phyloP scores from a whole-genome alignment of 1,140 invertebrate genomes.

The Cherax destructor region DNA sequence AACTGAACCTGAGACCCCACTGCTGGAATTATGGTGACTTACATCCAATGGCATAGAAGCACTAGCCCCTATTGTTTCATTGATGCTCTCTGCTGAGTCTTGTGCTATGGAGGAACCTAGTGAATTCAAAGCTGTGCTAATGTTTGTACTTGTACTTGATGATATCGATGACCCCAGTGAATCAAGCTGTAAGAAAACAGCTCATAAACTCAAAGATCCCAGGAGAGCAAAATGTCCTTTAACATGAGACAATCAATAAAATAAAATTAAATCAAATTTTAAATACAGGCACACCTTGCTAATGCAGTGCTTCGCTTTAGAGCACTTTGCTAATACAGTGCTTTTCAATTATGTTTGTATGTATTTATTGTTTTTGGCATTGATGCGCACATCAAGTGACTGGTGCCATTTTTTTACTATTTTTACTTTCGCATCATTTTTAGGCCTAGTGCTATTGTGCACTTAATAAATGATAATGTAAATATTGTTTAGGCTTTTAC shows the following conservation, averaged over 20 bases:
- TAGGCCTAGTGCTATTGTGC: too few relatives aligned
- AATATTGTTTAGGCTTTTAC: too few relatives aligned
- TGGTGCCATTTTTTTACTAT: too few relatives aligned
- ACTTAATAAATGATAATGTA: too few relatives aligned
- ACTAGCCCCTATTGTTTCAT: background rate
- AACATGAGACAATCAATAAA: background rate
- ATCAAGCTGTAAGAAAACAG: conserved; percentile 20
- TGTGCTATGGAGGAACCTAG: background rate
- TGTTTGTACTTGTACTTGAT: background rate
- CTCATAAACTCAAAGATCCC: background rate
- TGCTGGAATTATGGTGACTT: background rate
- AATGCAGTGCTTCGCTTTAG: background rate
- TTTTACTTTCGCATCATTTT: too few relatives aligned
- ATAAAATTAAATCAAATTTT: background rate
- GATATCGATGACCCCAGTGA: background rate
- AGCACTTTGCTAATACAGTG: background rate
- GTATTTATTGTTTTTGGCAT: too few relatives aligned
- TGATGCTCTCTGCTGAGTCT: background rate
- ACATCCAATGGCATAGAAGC: background rate
- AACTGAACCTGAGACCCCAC: background rate
- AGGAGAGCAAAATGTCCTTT: background rate
- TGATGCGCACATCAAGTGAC: too few relatives aligned
- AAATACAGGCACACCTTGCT: background rate
- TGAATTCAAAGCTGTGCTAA: background rate
- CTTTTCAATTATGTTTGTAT: background rate